Base-by-base conservation (phyloP, 2,888 invertebrate species). In the Helobdella robusta region DNA sequence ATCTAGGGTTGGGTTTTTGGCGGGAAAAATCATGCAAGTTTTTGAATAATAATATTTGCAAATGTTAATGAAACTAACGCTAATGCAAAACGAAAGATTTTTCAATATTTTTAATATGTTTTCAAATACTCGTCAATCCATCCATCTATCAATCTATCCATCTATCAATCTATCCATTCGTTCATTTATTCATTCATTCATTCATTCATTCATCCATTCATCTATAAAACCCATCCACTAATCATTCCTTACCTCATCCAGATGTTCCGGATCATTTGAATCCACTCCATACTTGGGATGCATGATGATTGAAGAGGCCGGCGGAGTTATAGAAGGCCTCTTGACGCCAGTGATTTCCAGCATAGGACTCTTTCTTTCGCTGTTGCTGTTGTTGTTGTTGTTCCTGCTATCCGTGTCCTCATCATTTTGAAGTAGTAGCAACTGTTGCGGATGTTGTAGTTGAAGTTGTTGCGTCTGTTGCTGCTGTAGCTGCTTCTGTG, bases 261-360 rank as follows among this genome's bases (percentile, higher is more conserved):
- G 84, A 68, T 90, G 89, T 68, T 88, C 88, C 78, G 92, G 92
- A 76, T 87, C 86, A 35, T 88, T 86, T 36, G 93, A 91, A 74
- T 93, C 93, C 46, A 97, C 92, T 32, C 97, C 97, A 79, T 89
- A 88, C 73, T 86, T 84, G 66, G 97, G 95, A 71, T 95, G 84
- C 40, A 73, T 91, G 59, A 77, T 77, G 58, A n/a, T n/a, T n/a
- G 91, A 89, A 23, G 54, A 34, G 80, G 92, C 90, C 79, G 91
- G 91, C 82, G 92, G 92, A 69, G 91, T 89, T 67, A 80, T 79
- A 69, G 74, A 74, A 68, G 86, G 84, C 74, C 88, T 85, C 79
- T 91, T 90, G 58, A 93, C 89, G 69, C 92, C 93, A 68, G 89
- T 87, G 78, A 95, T 95, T 82, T 89, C 87, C 68, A 87, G 86